phyloP scores from a whole-genome alignment of 2,888 invertebrate species.

The Ormyrus thymus region DNA sequence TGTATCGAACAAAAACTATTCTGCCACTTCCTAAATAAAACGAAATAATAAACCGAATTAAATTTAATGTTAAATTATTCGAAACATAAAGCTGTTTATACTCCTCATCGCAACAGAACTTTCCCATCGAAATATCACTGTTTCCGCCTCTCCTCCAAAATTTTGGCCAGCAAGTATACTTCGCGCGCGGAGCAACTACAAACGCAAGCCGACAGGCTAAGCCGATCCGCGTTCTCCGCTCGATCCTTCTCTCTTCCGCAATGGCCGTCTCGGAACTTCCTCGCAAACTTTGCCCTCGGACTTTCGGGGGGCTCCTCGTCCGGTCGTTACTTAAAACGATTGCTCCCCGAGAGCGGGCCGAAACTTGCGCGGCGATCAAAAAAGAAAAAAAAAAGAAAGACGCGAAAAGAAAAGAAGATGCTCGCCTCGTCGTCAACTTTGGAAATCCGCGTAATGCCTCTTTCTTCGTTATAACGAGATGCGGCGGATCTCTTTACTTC shows the following conservation, averaged over 20 bases:
- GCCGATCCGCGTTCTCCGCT: not conserved
- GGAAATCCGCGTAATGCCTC: conserved; percentile 67
- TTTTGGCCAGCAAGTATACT: no score
- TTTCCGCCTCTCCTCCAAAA: no score
- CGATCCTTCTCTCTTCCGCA: conserved; percentile 1
- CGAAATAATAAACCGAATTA: no score
- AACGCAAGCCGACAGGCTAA: conserved; percentile 2
- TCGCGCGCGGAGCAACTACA: not conserved
- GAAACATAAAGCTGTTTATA: no score
- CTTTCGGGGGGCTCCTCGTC: not conserved
- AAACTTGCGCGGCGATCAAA: conserved; percentile 54
- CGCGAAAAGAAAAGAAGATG: not conserved
- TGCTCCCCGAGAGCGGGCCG: conserved; percentile 59
- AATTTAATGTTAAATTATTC: no score
- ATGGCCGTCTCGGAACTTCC: no score
- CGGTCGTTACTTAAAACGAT: conserved; percentile 62
- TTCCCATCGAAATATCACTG: no score
- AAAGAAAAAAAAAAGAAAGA: conserved; percentile 11
- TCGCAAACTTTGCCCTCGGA: not conserved
- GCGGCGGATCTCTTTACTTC: conserved; percentile 61
- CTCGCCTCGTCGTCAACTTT: conserved; percentile 14
- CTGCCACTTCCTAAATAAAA: no score
- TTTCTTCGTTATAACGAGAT: conserved; percentile 50
- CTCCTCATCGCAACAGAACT: no score
- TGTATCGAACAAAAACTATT: no score